phyloP scores from a whole-genome alignment of 2,888 invertebrate species.

The Pogonocherus hispidulus region DNA sequence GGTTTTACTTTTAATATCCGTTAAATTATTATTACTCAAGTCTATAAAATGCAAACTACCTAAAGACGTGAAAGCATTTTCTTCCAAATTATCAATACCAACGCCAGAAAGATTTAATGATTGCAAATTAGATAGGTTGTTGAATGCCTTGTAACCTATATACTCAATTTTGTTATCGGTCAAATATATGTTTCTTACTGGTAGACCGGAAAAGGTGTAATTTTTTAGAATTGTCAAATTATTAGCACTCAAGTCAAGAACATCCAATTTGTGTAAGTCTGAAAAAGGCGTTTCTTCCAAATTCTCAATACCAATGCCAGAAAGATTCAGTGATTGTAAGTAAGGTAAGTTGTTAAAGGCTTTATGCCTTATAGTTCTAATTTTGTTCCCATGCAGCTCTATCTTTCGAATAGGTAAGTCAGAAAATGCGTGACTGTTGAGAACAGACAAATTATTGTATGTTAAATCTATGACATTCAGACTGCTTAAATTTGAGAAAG shows the following conservation, averaged over 20 bases:
- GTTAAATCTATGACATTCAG: conserved; percentile 29
- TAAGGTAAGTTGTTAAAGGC: conserved; percentile 26
- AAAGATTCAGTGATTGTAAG: conserved; percentile 16
- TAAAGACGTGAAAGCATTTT: neutral
- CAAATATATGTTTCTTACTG: conserved; percentile 11
- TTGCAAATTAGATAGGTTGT: conserved; percentile 21
- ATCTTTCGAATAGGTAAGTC: conserved; percentile 10
- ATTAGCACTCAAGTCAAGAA: conserved; percentile 29
- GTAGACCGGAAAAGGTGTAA: conserved; percentile 13
- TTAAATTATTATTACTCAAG: neutral
- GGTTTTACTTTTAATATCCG: neutral
- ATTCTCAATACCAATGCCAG: neutral
- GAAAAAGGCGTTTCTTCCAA: conserved; percentile 16
- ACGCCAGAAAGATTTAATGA: conserved; percentile 18
- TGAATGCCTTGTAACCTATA: conserved; percentile 15
- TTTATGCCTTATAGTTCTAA: conserved; percentile 7
- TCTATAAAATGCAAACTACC: neutral
- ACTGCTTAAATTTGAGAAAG: conserved; percentile 5
- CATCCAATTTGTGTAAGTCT: neutral
- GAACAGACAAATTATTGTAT: conserved; percentile 15
- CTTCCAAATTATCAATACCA: neutral
- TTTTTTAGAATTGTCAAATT: conserved; percentile 4
- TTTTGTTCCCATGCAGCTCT: conserved; percentile 17
- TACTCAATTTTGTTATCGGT: conserved; percentile 21
- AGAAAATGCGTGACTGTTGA: conserved; percentile 22